Conservation (phyloP, 1,140 invertebrate genomes). For the Apis dorsata region DNA sequence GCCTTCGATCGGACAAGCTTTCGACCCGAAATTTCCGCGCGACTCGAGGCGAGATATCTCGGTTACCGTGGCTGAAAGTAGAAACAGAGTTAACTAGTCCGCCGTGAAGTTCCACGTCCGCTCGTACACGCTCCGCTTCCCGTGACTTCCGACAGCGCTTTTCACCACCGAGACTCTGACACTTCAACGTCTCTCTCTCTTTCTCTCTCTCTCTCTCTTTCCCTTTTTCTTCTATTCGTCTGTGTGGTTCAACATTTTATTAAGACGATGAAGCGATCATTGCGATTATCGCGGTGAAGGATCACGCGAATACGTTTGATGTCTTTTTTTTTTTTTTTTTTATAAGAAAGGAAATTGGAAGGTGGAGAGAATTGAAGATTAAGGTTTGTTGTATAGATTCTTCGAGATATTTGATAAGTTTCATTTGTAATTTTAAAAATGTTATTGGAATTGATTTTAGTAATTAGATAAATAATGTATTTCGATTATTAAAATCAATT, state of each 20-base stretch:
- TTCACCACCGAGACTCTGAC: slow-evolving; percentile 53
- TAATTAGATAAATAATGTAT: too few relatives aligned
- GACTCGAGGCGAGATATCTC: slow-evolving; percentile 34
- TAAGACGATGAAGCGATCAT: slow-evolving; percentile 46
- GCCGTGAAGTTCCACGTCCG: slow-evolving; percentile 54
- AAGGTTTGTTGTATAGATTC: too few relatives aligned
- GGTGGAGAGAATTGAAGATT: too few relatives aligned
- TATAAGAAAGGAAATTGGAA: too few relatives aligned
- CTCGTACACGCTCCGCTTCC: slow-evolving; percentile 45
- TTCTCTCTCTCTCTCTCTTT: neutral
- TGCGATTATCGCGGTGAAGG: slow-evolving; percentile 4
- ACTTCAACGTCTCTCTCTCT: slow-evolving; percentile 48
- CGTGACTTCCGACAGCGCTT: slow-evolving; percentile 55
- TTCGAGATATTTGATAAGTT: too few relatives aligned
- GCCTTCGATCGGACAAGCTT: slow-evolving; percentile 8
- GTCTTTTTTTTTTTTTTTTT: too few relatives aligned
- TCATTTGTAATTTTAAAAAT: too few relatives aligned
- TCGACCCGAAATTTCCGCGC: slow-evolving; percentile 42
- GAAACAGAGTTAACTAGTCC: slow-evolving; percentile 62
- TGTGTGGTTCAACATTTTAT: slow-evolving; percentile 40
- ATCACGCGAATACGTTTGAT: slow-evolving; percentile 18
- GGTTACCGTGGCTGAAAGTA: slow-evolving; percentile 48
- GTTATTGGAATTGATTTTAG: too few relatives aligned
- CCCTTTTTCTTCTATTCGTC: neutral
- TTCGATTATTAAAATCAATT: too few relatives aligned